Conservation (phyloP, 2,113 vertebrate genomes). For the Petrocephalus microphthalmus region DNA sequence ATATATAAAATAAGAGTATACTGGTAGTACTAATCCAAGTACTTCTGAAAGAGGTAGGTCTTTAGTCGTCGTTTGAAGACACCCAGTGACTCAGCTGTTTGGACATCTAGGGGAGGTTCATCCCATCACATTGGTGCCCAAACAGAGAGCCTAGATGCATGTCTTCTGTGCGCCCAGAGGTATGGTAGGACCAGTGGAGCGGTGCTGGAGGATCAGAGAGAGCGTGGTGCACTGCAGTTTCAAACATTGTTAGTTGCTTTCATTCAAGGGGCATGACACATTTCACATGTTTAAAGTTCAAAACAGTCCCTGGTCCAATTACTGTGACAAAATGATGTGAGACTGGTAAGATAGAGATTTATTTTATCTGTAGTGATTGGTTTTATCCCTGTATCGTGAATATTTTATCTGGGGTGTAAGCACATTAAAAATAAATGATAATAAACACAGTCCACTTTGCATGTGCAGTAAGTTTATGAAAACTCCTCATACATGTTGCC, state of each 20-base stretch:
- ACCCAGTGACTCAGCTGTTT: no score
- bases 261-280: background rate
- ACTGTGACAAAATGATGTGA: background rate
- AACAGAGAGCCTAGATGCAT: no score
- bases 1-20: no score
- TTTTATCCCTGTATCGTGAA: background rate
- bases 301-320: background rate
- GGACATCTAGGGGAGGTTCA: no score
- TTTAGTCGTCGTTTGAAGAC: no score
- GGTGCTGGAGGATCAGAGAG: no score
- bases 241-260: background rate
- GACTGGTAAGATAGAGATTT: background rate
- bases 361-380: background rate
- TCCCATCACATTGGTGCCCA: no score
- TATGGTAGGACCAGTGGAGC: no score
- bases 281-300: background rate
- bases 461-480: background rate
- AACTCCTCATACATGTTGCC: conserved; percentile 37
- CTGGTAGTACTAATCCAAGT: no score
- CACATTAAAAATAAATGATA: background rate
- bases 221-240: background rate
- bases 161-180: no score
- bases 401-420: background rate
- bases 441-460: background rate
- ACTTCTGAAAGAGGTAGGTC: no score